Evolutionary conservation across 2,113 vertebrate species (phyloP).

Genomic region (Hemibagrus wyckioides): DNA sequence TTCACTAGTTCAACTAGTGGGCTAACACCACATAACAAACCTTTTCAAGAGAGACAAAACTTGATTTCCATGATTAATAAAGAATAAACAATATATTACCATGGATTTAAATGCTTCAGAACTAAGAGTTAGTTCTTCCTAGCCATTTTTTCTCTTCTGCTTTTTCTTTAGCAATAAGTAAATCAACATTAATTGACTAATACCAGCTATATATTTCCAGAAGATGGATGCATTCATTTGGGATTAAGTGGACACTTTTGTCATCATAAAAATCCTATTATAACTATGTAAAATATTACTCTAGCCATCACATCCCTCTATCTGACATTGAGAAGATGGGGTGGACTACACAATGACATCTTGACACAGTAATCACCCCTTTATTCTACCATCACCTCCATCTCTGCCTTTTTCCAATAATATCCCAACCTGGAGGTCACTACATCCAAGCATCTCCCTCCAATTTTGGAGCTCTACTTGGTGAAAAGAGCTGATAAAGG

Average conservation of each 20-base stretch:
- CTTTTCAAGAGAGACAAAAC: neutral
- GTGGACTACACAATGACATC: conserved; percentile 72
- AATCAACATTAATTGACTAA: conserved; percentile 17
- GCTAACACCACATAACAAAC: conserved; percentile 13
- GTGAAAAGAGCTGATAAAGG: conserved; percentile 50
- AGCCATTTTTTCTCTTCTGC: neutral
- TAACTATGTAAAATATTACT: conserved; percentile 66
- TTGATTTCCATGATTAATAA: neutral
- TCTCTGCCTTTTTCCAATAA: conserved; percentile 65
- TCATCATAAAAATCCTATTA: conserved; percentile 56
- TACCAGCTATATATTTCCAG: conserved; percentile 23
- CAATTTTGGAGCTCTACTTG: conserved; percentile 48
- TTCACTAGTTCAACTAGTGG: conserved; percentile 59
- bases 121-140: neutral
- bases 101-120: neutral
- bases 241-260: conserved; percentile 44
- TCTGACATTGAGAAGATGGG: conserved; percentile 72
- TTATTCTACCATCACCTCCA: conserved; percentile 63
- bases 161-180: neutral
- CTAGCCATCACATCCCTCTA: conserved; percentile 65
- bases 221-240: conserved; percentile 36
- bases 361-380: conserved; percentile 66
- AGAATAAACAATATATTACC: neutral
- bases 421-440: conserved; percentile 60
- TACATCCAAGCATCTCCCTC: conserved; percentile 37